These are phyloP conservation scores for Jacana jacana DNA, from an alignment of 2,113 vertebrate species.

Conservation along the genomic window DNA sequence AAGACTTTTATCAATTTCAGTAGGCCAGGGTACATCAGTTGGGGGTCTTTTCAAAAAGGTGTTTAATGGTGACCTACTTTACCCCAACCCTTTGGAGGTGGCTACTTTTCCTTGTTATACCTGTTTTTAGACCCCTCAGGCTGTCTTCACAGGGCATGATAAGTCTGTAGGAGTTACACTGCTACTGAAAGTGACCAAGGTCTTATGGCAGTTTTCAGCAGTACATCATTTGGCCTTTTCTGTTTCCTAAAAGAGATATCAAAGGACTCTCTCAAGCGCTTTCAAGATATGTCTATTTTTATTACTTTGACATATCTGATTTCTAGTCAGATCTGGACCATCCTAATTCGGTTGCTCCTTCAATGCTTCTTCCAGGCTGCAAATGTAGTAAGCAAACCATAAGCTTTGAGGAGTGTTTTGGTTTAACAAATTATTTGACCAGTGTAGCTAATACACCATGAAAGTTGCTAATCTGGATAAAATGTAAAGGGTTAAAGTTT, in stretches of 20 bases:
- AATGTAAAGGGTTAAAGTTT: not conserved
- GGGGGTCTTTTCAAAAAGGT: not conserved
- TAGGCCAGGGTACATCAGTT: not conserved
- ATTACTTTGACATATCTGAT: not conserved
- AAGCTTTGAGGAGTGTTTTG: not conserved
- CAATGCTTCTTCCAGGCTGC: not conserved
- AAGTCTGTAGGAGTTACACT: not conserved
- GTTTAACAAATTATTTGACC: not conserved
- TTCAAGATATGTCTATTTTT: conserved; percentile 2
- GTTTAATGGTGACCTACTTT: conserved; percentile 20
- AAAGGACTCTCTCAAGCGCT: not conserved
- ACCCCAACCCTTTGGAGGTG: not conserved
- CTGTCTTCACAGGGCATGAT: not conserved
- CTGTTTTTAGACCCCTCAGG: conserved; percentile 6
- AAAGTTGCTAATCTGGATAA: not conserved
- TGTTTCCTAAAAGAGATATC: conserved; percentile 9
- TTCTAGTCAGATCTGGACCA: not conserved
- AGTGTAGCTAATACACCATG: not conserved
- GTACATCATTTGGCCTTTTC: not conserved
- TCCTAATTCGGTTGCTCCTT: not conserved
- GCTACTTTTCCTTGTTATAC: conserved; percentile 7
- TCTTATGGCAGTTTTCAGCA: not conserved
- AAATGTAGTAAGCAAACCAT: not conserved
- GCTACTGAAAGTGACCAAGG: not conserved
- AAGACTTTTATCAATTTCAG: not conserved